phyloP scores from a whole-genome alignment of 1,140 invertebrate species.

The Pteromalus puparum region DNA sequence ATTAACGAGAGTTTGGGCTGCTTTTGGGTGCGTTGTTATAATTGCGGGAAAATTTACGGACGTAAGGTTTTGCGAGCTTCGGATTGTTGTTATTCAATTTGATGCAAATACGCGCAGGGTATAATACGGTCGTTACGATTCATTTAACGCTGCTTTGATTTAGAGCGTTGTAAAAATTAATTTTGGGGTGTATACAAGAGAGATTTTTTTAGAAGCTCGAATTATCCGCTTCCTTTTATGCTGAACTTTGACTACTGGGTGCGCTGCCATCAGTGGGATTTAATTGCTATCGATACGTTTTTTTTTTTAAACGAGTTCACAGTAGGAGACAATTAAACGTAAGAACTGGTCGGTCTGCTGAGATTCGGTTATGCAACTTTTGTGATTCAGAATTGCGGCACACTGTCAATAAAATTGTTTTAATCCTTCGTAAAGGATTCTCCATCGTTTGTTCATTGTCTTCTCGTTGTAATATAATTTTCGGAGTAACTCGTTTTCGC shows the following conservation, averaged over 20 bases:
- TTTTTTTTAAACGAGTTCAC: not conserved
- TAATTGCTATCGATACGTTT: not conserved
- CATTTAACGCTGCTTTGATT: not conserved
- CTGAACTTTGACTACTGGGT: not conserved
- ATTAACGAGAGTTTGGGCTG: too few relatives aligned
- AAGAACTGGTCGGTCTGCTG: not conserved
- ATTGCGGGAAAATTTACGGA: too few relatives aligned
- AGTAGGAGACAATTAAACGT: not conserved
- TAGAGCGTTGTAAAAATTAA: too few relatives aligned
- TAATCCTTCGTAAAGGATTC: not conserved
- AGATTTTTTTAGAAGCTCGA: too few relatives aligned
- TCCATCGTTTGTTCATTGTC: not conserved
- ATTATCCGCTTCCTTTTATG: too few relatives aligned
- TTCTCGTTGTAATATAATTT: too few relatives aligned
- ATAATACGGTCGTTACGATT: not conserved
- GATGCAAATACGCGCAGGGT: too few relatives aligned
- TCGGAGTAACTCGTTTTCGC: not conserved
- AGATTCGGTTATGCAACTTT: not conserved
- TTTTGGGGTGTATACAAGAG: too few relatives aligned
- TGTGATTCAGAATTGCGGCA: not conserved
- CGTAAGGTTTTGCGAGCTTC: too few relatives aligned
- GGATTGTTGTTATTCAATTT: too few relatives aligned
- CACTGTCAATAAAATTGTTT: not conserved
- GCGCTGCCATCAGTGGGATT: not conserved
- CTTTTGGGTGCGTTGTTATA: too few relatives aligned